Conservation (phyloP, 1,140 invertebrate genomes). For the Cyphomyrmex costatus region DNA sequence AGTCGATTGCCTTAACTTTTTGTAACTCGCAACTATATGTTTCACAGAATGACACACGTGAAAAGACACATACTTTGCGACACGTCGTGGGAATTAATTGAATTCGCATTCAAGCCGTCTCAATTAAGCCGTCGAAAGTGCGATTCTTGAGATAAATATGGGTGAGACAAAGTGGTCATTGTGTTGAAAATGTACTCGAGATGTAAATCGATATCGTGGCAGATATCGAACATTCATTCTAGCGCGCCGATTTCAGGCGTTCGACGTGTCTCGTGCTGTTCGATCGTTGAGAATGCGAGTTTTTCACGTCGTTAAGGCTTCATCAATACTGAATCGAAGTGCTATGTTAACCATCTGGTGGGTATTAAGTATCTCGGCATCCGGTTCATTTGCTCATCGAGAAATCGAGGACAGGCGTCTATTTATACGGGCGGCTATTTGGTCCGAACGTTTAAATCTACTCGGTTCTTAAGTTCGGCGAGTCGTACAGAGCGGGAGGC, state of each 20-base stretch:
- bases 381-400: conserved; percentile 64
- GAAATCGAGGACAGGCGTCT: conserved; percentile 73
- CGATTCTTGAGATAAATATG: background rate
- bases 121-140: conserved; percentile 27
- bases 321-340: conserved; percentile 66
- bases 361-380: conserved; percentile 62
- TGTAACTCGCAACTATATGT: background rate
- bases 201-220: conserved; percentile 22
- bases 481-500: background rate
- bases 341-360: conserved; percentile 62
- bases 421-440: conserved; percentile 71
- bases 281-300: conserved; percentile 27
- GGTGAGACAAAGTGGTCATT: conserved; percentile 15
- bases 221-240: background rate
- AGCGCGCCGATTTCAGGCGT: conserved; percentile 6
- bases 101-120: background rate
- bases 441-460: conserved; percentile 58
- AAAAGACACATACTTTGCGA: too few species aligned
- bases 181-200: conserved; percentile 26
- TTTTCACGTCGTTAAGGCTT: conserved; percentile 52
- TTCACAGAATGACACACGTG: background rate
- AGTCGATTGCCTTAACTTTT: background rate
- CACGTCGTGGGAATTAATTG: background rate
- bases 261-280: background rate
- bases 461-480: conserved; percentile 15